A percentile compares a stretch with the other conserved stretches of the same genome.
Conservation (phyloP, 2,113 vertebrate species). For the Oxyruncus cristatus region DNA sequence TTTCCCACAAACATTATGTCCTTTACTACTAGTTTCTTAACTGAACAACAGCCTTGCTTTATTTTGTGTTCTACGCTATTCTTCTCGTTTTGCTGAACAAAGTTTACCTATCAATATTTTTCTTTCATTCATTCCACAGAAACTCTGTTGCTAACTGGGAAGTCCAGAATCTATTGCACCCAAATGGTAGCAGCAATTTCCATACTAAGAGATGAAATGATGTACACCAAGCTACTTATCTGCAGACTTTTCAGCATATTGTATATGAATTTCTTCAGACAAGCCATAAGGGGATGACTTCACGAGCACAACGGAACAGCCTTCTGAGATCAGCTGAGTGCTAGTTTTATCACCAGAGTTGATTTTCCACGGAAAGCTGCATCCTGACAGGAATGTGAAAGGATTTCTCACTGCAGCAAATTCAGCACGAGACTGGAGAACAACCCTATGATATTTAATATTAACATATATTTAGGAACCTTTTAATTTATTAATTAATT, state of each 20-base stretch:
- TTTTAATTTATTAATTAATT: background rate
- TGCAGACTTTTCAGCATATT: background rate
- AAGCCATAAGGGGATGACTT: slow-evolving; percentile 18
- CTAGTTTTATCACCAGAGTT: slow-evolving; percentile 1
- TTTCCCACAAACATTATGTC: background rate
- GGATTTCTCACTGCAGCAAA: slow-evolving; percentile 15
- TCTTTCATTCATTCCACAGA: background rate
- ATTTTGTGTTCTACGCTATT: background rate
- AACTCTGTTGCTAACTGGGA: background rate
- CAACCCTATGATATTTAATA: background rate
- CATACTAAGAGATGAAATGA: background rate
- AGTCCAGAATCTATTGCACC: background rate
- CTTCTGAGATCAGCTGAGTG: slow-evolving; percentile 16
- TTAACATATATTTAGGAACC: background rate
- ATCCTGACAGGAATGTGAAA: background rate
- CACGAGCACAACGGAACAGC: background rate
- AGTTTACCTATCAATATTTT: slow-evolving; percentile 2
- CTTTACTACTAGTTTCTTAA: background rate
- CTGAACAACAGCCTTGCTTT: background rate
- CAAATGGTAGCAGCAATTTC: slow-evolving; percentile 18
- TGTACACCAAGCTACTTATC: slow-evolving; percentile 21
- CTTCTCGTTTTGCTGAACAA: background rate
- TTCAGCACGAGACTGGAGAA: background rate
- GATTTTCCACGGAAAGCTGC: slow-evolving; percentile 37
- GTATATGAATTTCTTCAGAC: background rate